Conservation (phyloP, 2,113 vertebrate species). For the Mus pahari region DNA sequence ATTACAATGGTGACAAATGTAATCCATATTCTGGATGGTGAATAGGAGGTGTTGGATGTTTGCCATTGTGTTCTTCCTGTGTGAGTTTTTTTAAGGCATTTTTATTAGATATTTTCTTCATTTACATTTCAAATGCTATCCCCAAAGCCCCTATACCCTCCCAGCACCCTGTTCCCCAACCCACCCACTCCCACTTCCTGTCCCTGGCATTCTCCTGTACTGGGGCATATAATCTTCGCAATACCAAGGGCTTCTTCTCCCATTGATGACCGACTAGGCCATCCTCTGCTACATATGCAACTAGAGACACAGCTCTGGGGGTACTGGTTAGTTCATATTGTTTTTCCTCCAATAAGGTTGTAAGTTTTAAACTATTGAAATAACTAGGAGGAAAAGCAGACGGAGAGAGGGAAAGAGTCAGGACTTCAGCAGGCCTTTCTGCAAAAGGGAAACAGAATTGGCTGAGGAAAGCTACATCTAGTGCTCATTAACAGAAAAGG, state of each 20-base stretch:
- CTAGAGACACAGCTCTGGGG: too few relatives aligned
- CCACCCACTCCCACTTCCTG: too few relatives aligned
- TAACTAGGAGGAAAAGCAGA: conserved; percentile 35
- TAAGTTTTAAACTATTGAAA: conserved; percentile 61
- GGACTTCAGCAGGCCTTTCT: conserved; percentile 26
- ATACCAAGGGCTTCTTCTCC: too few relatives aligned
- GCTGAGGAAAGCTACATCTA: conserved; percentile 61
- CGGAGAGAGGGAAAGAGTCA: conserved; percentile 27
- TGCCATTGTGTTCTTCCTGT: conserved; percentile 18
- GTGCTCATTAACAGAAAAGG: conserved; percentile 54
- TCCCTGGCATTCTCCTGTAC: too few relatives aligned
- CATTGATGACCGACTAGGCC: too few relatives aligned
- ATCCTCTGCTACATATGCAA: too few relatives aligned
- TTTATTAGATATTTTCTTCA: too few relatives aligned
- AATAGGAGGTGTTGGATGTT: conserved; percentile 48
- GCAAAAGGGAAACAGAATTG: conserved; percentile 51
- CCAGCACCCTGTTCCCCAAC: too few relatives aligned
- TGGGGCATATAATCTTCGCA: too few relatives aligned
- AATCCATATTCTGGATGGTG: conserved; percentile 35
- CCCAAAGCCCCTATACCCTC: too few relatives aligned
- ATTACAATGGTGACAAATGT: conserved; percentile 52
- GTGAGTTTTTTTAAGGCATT: background rate
- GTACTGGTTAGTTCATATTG: too few relatives aligned
- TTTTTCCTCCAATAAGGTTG: background rate
- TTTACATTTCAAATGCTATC: too few relatives aligned